Evolutionary conservation across 1,140 invertebrate species (phyloP).

Genomic region (Achroia grisella): DNA sequence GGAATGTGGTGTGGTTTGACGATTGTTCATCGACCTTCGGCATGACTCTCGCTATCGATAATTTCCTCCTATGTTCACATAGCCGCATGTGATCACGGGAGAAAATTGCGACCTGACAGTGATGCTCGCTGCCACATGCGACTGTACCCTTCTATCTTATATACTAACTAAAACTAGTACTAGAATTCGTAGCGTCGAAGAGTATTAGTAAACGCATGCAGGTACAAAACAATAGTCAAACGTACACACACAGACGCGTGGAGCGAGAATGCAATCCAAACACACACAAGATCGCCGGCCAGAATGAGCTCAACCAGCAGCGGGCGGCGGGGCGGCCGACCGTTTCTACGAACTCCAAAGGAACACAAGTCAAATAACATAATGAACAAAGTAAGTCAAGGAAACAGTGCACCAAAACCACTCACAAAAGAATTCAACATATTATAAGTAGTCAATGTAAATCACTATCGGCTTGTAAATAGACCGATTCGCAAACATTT

Average conservation of each 20-base stretch:
- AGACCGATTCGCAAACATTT: no score
- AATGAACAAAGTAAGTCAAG: conserved; percentile 18
- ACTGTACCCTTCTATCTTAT: no score
- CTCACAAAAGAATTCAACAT: not conserved
- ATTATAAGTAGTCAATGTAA: not conserved
- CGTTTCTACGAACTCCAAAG: conserved; percentile 36
- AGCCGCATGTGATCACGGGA: conserved; percentile 23
- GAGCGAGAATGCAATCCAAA: conserved; percentile 54
- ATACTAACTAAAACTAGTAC: not conserved
- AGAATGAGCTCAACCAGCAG: conserved; percentile 49
- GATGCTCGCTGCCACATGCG: conserved; percentile 7
- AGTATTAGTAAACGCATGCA: conserved; percentile 29
- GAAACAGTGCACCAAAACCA: not conserved
- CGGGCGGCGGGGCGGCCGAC: conserved; percentile 12
- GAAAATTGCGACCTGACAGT: conserved; percentile 19
- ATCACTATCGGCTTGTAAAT: no score
- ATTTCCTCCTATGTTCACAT: not conserved
- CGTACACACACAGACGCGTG: conserved; percentile 37
- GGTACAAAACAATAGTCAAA: conserved; percentile 51
- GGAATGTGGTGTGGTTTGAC: conserved; percentile 33
- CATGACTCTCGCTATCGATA: conserved; percentile 3
- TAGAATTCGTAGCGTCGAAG: conserved; percentile 4
- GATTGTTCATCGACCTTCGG: conserved; percentile 21
- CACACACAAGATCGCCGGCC: conserved; percentile 69
- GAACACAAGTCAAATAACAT: conserved; percentile 30